Conservation (phyloP, 2,888 invertebrate genomes). For the Phlogophora meticulosa region DNA sequence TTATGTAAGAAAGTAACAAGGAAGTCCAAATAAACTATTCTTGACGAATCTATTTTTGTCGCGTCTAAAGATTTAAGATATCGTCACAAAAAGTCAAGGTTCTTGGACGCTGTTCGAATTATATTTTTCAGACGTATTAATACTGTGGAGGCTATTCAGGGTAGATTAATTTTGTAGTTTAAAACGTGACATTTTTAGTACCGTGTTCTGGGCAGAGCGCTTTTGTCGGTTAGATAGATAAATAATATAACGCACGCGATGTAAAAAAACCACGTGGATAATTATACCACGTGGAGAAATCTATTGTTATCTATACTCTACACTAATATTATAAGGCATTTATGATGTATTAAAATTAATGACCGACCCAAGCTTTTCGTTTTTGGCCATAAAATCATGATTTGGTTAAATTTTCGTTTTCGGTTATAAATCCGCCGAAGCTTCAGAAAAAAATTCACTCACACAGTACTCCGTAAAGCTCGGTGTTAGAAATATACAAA, state of each 20-base stretch:
- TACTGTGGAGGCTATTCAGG: slow-evolving; percentile 1
- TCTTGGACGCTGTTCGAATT: slow-evolving; percentile 1
- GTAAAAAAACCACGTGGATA: neutral
- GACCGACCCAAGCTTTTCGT: no score
- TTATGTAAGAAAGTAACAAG: neutral
- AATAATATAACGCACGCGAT: neutral
- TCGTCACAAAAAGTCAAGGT: slow-evolving; percentile 37
- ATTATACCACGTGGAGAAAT: neutral
- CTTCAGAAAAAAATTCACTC: no score
- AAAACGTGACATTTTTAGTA: slow-evolving; percentile 9
- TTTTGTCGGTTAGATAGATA: neutral
- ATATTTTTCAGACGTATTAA: neutral
- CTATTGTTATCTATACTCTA: no score
- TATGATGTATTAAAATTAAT: no score
- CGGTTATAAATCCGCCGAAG: no score
- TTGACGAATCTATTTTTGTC: slow-evolving; percentile 31
- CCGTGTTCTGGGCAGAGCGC: neutral
- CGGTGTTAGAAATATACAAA: no score
- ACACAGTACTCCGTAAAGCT: no score
- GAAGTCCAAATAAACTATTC: slow-evolving; percentile 27
- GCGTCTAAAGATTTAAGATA: slow-evolving; percentile 13
- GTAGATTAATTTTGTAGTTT: neutral
- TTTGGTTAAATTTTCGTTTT: no score
- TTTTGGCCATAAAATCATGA: no score
- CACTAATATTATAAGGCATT: no score